Base-by-base conservation (phyloP, 2,888 invertebrate genomes). In the Drosophila melanocephala region DNA sequence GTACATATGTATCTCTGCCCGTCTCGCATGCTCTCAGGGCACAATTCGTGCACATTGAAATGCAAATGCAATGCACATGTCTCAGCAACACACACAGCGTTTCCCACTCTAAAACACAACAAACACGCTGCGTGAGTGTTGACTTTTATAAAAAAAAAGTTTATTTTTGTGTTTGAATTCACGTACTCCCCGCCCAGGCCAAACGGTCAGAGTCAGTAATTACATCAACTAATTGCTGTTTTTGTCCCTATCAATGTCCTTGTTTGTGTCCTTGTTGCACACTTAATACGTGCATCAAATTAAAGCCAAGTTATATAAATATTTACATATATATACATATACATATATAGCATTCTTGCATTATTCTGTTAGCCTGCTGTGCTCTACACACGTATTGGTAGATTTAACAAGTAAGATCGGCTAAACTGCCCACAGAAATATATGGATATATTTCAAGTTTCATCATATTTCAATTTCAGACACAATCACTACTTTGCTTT, bases 191-290 rank as follows among this genome's bases (percentile, higher is more conserved):
- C 35, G 16, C 30, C 47, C 26, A 30, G n/a, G 22, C 28, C 33
- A 47, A 44, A 32, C 61, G 52, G 50, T 53, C 67, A 44, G 53
- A 16, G 51, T 26, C 55, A 65, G 67, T 81, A 81, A 81, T 84
- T 82, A 84, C 82, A 78, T 66, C 51, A 61, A 78, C 78, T 84
- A 84, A 81, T 82, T 84, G 83, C 75, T 78, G 35, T 79, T 56
- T 52, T 16, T 77, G 66, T 71, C 57, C 66, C 44, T 81, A 39
- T 51, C 35, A 32, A 39, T 47, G 59, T 59, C 59, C 64, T 58
- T 64, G 47, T 28, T 28, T 53, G 35, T 55, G 52, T 69, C 53
- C 72, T 67, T 62, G 72, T 50, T 50, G 55, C 64, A 64, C 64
- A 56, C 62, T 52, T 61, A 62, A 58, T 53, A 66, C 59, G 58